Evolutionary conservation across 2,113 vertebrate genomes (phyloP), one percentile per base, ranked within the genome.

Genomic region (Aepyceros melampus): DNA sequence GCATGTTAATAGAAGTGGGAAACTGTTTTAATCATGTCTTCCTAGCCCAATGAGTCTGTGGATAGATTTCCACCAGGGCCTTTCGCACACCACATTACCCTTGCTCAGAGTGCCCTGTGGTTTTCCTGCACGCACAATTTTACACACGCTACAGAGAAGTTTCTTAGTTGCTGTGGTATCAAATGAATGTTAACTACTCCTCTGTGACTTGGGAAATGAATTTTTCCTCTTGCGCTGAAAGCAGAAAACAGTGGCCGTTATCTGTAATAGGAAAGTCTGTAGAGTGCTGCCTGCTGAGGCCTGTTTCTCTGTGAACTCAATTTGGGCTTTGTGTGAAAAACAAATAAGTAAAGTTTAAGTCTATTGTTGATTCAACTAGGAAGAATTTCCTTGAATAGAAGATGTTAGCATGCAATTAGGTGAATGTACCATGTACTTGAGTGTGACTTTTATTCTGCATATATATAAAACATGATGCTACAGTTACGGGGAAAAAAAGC

Each of bases 161-260:
- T 87, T 93, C 92, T 82, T 56, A 43, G 74, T 51, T 6, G 1
- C 64, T 87, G 36, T 84, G 71, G 79, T 81, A 55, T 92, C 17
- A 1, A 97, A 96, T 97, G 95, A 92, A 92, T 97, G 95, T 96
- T 96, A 91, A 98, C 85, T 96, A 31, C 25, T n/a, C 55, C 56
- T 93, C 45, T 58, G 53, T 21, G n/a, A 55, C 55, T 92, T 91
- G 49, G 89, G 49, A 56, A 87, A 87, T 94, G 78, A 93, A 33
- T 0, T 1, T 78, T 95, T 95, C 58, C 58, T 83, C 58, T 43
- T 7, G 78, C 94, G 84, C 86, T 87, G 89, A 83, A 60, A 97
- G 67, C 78, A 71, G 85, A 64, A 95, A 94, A 87, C 78, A 76
- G 27, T 2, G 8, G 91, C 96, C 96, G 91, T 97, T 97, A 94